These are phyloP conservation scores for Diploscapter pachys DNA, from an alignment of 1,140 invertebrate genomes.

Conservation along the genomic window DNA sequence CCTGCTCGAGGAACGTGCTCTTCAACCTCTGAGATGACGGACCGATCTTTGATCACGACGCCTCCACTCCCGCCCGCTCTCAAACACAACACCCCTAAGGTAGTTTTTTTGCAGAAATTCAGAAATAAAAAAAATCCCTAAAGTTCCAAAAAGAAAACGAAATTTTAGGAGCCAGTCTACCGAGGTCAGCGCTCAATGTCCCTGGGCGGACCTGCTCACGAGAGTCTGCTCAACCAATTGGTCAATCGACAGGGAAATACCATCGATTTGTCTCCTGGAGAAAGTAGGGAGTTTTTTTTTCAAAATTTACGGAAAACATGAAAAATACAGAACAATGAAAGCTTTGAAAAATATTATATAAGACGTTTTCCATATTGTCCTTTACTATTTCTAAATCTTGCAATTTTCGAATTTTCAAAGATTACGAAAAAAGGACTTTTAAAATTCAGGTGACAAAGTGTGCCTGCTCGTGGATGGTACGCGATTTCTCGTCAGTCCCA, in stretches of 20 bases:
- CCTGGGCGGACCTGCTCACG: conserved; percentile 55
- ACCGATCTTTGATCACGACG: conserved; percentile 20
- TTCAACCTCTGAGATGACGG: conserved; percentile 15
- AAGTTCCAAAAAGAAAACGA: background rate
- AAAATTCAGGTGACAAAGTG: conserved; percentile 47
- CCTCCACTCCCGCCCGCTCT: conserved; percentile 26
- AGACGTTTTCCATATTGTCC: too few species aligned
- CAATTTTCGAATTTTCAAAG: too few species aligned
- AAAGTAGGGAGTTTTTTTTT: background rate
- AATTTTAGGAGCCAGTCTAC: conserved; percentile 16
- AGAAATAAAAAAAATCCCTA: background rate
- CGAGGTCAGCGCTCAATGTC: conserved; percentile 56
- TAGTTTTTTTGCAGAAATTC: background rate
- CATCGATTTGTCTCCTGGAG: conserved; percentile 44
- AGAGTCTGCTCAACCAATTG: conserved; percentile 46
- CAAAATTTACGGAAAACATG: background rate
- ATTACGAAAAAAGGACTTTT: too few species aligned
- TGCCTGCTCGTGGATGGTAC: conserved; percentile 55
- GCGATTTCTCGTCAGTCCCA: conserved; percentile 54
- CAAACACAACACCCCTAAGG: conserved; percentile 14
- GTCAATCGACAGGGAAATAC: conserved; percentile 46
- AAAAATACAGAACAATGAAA: too few species aligned
- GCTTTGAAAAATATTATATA: too few species aligned
- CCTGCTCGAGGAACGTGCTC: conserved; percentile 17
- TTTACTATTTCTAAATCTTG: too few species aligned